These are phyloP conservation scores for Leiothrix lutea DNA, from an alignment of 2,113 vertebrate genomes.

Conservation along the genomic window DNA sequence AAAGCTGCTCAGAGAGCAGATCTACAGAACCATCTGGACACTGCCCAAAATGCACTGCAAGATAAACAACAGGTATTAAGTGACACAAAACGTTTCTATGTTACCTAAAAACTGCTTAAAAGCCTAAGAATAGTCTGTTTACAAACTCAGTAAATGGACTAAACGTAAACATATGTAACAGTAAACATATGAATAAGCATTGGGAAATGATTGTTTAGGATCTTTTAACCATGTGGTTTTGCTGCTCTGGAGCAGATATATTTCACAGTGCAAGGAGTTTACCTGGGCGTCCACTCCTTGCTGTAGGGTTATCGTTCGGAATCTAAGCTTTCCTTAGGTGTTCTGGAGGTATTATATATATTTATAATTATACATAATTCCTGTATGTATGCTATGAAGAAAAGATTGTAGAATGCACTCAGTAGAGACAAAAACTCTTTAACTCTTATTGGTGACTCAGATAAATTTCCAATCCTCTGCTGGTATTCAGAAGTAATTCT, in stretches of 20 bases:
- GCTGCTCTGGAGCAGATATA: background rate
- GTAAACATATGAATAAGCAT: background rate
- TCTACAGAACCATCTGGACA: conserved; percentile 94
- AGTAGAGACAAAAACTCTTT: background rate
- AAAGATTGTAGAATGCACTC: background rate
- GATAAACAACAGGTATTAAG: conserved; percentile 94
- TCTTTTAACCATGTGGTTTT: background rate
- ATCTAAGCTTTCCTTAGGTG: background rate
- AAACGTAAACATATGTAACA: background rate
- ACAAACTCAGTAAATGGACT: background rate
- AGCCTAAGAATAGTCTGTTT: background rate
- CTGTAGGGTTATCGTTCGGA: background rate
- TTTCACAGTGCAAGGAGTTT: background rate
- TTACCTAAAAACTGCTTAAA: background rate
- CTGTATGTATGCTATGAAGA: background rate
- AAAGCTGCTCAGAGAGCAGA: conserved; percentile 93
- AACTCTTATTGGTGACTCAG: background rate
- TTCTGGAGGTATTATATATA: background rate
- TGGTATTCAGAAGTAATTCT: background rate
- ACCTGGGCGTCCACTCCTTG: background rate
- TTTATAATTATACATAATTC: background rate
- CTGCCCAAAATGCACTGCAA: conserved; percentile 91
- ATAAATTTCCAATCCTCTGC: background rate
- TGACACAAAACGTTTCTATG: background rate
- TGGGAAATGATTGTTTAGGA: background rate